Evolutionary conservation across 64 coral and sea anemone species (phyloP).

Genomic region (Dendronephthya gigantea): DNA sequence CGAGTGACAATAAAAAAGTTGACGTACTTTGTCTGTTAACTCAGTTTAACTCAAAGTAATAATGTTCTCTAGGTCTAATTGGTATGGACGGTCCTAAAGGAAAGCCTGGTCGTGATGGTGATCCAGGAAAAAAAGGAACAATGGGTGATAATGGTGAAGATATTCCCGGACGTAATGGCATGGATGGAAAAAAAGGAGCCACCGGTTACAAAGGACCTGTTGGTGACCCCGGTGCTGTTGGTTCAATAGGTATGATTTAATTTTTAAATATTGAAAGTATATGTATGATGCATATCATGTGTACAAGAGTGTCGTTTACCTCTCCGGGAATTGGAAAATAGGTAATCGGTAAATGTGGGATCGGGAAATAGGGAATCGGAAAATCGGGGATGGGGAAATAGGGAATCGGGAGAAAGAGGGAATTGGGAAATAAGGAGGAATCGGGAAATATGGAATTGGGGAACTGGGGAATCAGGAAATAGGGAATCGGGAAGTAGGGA

Average conservation of each 20-base stretch:
- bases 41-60: background rate
- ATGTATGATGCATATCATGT: too few species aligned
- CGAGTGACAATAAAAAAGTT: too few species aligned
- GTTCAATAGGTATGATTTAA: slow-evolving; percentile 13
- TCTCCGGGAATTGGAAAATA: too few species aligned
- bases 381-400: too few species aligned
- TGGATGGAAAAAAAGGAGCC: background rate
- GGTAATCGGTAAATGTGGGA: too few species aligned
- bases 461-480: slow-evolving; percentile 9
- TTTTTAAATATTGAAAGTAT: too few species aligned
- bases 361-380: too few species aligned
- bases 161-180: slow-evolving; percentile 20
- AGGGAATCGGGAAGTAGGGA: too few species aligned
- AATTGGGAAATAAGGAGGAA: too few species aligned
- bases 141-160: slow-evolving; percentile 19
- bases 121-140: slow-evolving; percentile 4
- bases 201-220: background rate
- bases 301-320: too few species aligned
- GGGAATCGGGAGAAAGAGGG: too few species aligned
- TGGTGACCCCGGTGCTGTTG: slow-evolving; percentile 30
- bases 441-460: background rate
- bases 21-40: too few species aligned
- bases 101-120: slow-evolving; percentile 20
- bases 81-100: background rate
- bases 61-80: background rate